Conservation (phyloP, 2,797 vertebrate genomes). For the Tenualosa thibaudeaui region DNA sequence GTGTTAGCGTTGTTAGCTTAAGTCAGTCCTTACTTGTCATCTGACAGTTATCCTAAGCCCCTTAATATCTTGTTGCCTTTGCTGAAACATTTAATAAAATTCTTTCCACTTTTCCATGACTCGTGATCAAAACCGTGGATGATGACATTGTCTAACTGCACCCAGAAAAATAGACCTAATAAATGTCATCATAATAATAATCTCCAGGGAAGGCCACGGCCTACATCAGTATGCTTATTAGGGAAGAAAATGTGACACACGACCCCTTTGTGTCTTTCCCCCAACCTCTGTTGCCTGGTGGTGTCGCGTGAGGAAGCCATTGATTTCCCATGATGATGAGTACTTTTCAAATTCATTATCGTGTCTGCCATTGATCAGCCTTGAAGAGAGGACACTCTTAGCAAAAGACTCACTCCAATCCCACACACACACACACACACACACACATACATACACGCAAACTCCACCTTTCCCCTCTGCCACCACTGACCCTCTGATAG, state of each 20-base stretch:
- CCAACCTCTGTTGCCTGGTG: not conserved
- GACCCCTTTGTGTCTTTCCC: constrained; percentile 8
- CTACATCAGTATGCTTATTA: not conserved
- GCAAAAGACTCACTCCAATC: not conserved
- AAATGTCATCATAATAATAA: not conserved
- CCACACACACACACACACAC: not conserved
- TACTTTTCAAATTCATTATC: constrained; percentile 22
- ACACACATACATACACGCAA: not conserved
- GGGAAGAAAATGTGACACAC: not conserved
- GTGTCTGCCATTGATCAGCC: constrained; percentile 17
- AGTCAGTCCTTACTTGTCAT: not conserved
- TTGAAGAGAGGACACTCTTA: constrained; percentile 7
- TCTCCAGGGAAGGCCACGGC: not conserved
- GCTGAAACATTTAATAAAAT: not conserved
- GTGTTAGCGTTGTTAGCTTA: not conserved
- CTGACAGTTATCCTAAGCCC: constrained; percentile 7
- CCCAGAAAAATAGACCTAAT: not conserved
- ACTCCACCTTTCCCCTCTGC: not conserved
- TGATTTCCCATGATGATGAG: not conserved
- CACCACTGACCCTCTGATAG: not conserved
- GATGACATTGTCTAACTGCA: not conserved
- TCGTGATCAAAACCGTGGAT: constrained; percentile 10
- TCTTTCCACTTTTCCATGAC: not conserved
- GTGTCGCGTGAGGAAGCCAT: not conserved
- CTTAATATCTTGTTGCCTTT: not conserved